Evolutionary conservation across 1,140 invertebrate species (phyloP).

Genomic region (Belonocnema kinseyi): DNA sequence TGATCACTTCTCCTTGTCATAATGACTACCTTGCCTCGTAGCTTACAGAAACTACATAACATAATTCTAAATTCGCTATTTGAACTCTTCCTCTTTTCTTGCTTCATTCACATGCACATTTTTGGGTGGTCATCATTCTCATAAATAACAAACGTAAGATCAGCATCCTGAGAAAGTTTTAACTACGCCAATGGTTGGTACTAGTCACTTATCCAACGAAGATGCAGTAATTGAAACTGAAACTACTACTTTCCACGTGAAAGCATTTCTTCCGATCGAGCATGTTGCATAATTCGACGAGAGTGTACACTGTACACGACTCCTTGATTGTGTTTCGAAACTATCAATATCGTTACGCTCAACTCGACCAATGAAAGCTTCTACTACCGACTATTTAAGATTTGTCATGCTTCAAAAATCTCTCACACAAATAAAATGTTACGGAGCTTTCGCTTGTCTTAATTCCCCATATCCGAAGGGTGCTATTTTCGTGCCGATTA

Average conservation of each 20-base stretch:
- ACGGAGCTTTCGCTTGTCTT: neutral
- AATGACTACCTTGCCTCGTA: neutral
- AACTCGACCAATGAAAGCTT: constrained; percentile 11
- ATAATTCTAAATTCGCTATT: constrained; percentile 12
- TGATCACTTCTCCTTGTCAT: neutral
- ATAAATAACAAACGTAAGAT: constrained; percentile 26
- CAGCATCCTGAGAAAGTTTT: neutral
- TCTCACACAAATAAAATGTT: neutral
- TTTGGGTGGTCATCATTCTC: neutral
- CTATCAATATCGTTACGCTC: constrained; percentile 15
- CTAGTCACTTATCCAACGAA: constrained; percentile 25
- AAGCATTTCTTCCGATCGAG: constrained; percentile 26
- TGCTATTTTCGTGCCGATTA: neutral
- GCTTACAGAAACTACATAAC: constrained; percentile 19
- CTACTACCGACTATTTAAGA: neutral
- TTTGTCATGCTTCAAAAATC: constrained; percentile 8
- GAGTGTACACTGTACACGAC: neutral
- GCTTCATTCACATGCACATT: constrained; percentile 1
- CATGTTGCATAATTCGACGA: constrained; percentile 17
- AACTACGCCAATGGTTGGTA: constrained; percentile 14
- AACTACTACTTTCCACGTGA: constrained; percentile 29
- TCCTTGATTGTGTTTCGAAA: constrained; percentile 16
- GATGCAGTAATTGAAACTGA: constrained; percentile 30
- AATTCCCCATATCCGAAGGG: neutral
- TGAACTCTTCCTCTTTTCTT: neutral